Evolutionary conservation across 1,140 invertebrate species (phyloP).

Genomic region (Cylas formicarius): DNA sequence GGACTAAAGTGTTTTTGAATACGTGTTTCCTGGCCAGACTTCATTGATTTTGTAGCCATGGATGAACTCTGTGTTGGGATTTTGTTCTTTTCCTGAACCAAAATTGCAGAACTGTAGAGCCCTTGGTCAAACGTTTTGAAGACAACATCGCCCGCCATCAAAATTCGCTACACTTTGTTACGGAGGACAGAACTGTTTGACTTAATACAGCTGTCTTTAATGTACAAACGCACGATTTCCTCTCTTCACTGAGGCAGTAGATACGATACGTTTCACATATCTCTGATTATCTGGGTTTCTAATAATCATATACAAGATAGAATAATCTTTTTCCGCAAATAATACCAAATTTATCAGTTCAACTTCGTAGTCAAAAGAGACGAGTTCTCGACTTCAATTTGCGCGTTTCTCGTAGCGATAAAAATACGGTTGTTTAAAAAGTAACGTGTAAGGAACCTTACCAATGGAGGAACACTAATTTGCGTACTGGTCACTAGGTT

Average conservation of each 20-base stretch:
- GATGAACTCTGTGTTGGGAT: too few relatives aligned
- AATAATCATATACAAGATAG: constrained; percentile 14
- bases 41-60: too few relatives aligned
- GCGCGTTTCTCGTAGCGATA: too few relatives aligned
- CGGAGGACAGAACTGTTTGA: neutral
- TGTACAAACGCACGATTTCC: constrained; percentile 2
- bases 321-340: constrained; percentile 14
- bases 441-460: too few relatives aligned
- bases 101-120: too few relatives aligned
- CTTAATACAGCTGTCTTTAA: constrained; percentile 6
- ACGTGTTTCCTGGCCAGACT: too few relatives aligned
- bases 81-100: too few relatives aligned
- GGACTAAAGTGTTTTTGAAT: too few relatives aligned
- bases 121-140: neutral
- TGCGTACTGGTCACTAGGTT: too few relatives aligned
- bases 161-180: neutral
- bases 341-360: constrained; percentile 8
- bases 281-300: constrained; percentile 13
- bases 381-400: too few relatives aligned
- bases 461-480: too few relatives aligned
- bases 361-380: constrained; percentile 10
- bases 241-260: constrained; percentile 3
- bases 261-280: constrained; percentile 5
- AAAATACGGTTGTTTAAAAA: too few relatives aligned
- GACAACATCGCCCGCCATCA: neutral